Conservation (phyloP, 1,140 invertebrate genomes). For the Catajapyx aquilonaris region DNA sequence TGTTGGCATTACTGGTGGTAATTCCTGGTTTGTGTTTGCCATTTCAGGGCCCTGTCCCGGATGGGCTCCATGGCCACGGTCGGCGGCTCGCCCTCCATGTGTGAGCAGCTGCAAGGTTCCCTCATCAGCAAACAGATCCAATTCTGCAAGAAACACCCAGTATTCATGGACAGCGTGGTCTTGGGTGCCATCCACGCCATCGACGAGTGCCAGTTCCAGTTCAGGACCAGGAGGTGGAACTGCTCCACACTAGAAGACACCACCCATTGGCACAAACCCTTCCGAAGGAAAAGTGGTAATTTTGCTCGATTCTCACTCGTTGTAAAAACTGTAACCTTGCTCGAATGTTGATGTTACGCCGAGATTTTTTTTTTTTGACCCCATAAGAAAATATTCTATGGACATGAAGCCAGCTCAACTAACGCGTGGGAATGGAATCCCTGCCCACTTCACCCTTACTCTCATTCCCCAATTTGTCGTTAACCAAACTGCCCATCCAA, state of each 20-base stretch:
- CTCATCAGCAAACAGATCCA: not conserved
- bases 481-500: too few relatives aligned
- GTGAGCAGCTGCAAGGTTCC: not conserved
- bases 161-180: conserved; percentile 33
- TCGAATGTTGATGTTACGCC: too few relatives aligned
- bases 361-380: too few relatives aligned
- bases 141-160: not conserved
- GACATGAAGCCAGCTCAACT: too few relatives aligned
- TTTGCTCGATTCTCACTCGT: too few relatives aligned
- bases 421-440: too few relatives aligned
- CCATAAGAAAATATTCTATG: too few relatives aligned
- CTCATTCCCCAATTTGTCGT: too few relatives aligned
- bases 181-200: conserved; percentile 73
- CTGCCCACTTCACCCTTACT: too few relatives aligned
- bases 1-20: too few relatives aligned
- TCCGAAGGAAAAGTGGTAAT: not conserved
- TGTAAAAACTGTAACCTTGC: too few relatives aligned
- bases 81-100: not conserved
- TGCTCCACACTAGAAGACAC: conserved; percentile 34
- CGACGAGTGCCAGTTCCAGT: conserved; percentile 89
- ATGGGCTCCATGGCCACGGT: not conserved
- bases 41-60: not conserved
- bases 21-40: not conserved
- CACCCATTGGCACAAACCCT: not conserved
- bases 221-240: conserved; percentile 86